Evolutionary conservation across 2,888 invertebrate genomes (phyloP).

Genomic region (Cepaea hortensis): DNA sequence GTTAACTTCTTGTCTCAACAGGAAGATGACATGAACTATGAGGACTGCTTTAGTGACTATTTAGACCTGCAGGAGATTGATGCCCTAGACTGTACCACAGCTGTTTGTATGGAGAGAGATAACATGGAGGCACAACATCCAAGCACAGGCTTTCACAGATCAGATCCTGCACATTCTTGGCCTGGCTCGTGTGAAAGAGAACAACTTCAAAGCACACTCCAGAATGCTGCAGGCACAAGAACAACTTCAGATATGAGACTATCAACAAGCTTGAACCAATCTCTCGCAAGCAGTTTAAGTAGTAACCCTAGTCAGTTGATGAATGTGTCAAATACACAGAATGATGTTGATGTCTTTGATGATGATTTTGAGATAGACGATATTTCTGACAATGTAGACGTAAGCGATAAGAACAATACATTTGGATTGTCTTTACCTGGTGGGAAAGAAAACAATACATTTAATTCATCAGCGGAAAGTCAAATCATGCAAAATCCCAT

Average conservation of each 20-base stretch:
- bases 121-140: neutral
- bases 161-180: neutral
- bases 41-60: slow-evolving; percentile 22
- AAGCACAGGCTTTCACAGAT: neutral
- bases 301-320: neutral
- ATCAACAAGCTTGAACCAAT: neutral
- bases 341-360: slow-evolving; percentile 29
- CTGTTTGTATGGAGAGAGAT: neutral
- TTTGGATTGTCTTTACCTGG: too few species aligned
- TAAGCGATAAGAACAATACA: neutral
- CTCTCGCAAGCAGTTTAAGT: neutral
- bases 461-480: neutral
- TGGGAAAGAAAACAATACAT: neutral
- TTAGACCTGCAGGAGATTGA: slow-evolving; percentile 30
- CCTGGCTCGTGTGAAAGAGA: neutral
- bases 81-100: slow-evolving; percentile 18
- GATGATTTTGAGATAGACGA: slow-evolving; percentile 35
- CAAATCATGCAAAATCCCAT: neutral
- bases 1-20: slow-evolving; percentile 8
- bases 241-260: neutral
- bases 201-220: neutral
- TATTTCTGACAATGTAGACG: neutral
- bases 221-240: neutral
- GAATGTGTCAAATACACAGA: neutral
- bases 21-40: slow-evolving; percentile 1